Percentiles rank a stretch among this genome's conserved stretches.
Conservation (phyloP, 2,797 vertebrate species). For the Hydrolagus colliei region DNA sequence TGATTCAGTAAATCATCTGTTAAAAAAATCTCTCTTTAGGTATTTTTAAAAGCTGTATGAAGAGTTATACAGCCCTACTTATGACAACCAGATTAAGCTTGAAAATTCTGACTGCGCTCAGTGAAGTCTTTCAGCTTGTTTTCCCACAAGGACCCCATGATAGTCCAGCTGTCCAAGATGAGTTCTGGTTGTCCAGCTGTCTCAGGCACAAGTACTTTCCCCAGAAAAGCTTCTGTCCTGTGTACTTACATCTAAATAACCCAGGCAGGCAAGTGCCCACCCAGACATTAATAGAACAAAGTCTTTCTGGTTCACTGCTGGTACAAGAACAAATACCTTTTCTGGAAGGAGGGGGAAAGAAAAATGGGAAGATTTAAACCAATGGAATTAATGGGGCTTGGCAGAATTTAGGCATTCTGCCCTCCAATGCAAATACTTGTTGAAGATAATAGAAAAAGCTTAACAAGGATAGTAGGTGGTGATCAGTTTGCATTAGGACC, state of each 20-base stretch:
- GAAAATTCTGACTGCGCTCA: slow-evolving; percentile 42
- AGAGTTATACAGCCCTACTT: not conserved
- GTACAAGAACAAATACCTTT: slow-evolving; percentile 48
- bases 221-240: slow-evolving; percentile 41
- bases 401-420: slow-evolving; percentile 59
- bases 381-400: slow-evolving; percentile 54
- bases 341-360: slow-evolving; percentile 38
- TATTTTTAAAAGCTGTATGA: too few relatives aligned
- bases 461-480: not conserved
- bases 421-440: slow-evolving; percentile 49
- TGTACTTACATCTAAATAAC: slow-evolving; percentile 39
- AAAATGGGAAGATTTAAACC: slow-evolving; percentile 46
- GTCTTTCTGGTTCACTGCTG: slow-evolving; percentile 44
- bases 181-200: slow-evolving; percentile 40
- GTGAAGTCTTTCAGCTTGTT: not conserved
- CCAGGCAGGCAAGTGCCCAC: slow-evolving; percentile 19
- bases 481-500: not conserved
- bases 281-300: slow-evolving; percentile 36
- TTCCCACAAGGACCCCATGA: not conserved
- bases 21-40: too few relatives aligned
- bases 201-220: slow-evolving; percentile 40
- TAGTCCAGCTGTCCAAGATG: not conserved
- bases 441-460: not conserved
- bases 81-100: not conserved
- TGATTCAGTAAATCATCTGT: too few relatives aligned